Evolutionary conservation across 2,888 invertebrate species (phyloP), one percentile per base, ranked within the genome.

Genomic region (Pachymerium ferrugineum): DNA sequence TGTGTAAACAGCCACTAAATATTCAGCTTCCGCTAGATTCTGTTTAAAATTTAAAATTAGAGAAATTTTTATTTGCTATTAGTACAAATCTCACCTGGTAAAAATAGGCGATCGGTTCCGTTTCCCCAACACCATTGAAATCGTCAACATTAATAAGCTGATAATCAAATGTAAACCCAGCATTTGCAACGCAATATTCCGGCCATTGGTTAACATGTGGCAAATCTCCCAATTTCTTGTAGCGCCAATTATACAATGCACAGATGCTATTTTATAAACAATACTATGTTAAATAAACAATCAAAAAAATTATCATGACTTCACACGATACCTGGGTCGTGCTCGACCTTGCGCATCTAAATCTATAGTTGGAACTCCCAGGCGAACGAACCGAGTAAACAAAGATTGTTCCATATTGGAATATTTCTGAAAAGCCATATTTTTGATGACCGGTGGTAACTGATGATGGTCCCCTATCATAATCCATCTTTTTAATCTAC

Each of bases 391-490:
- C 77, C 99, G 87, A 0, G 98, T 96, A 83, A 99, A 99, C 54
- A 99, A 86, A 73, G 96, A 96, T 85, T 99, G 99, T 81, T 99
- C 99, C 98, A 99, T 98, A 81, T 99, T 99, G 73, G 95, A 97
- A 84, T 96, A 99, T 82, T 99, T 99, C 84, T 99, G 98, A 85
- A 99, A 99, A 6, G 99, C 98, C 94, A 98, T 97, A 83, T 99
- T 99, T 85, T 99, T 99, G 69, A 99, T 97, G 12, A 99, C 97
- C 0, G 99, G 99, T 0, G 99, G 99, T 78, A 99, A 85, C 84
- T 99, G 99, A 84, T 99, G 97, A 83, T 99, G 99, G 84, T 88
- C 98, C 0, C 99, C 99, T 80, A 99, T 99, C 99, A 99, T 99
- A 79, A 99, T 97, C 98, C 99, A 99, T 16, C 99, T 88, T 83